phyloP scores from a whole-genome alignment of 2,888 invertebrate genomes.

The Diarsia rubi region DNA sequence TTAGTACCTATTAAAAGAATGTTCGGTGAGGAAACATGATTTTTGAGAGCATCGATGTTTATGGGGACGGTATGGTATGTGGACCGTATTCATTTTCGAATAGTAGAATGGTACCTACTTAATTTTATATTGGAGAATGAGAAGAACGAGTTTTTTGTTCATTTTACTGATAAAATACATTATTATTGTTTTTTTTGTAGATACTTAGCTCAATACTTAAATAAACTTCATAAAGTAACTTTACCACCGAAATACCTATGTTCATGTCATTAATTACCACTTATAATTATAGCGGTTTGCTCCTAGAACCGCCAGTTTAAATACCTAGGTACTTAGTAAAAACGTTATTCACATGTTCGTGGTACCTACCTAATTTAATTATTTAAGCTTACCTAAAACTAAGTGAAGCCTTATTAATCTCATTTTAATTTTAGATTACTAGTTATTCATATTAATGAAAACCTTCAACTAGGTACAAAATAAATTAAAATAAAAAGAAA shows the following conservation, averaged over 20 bases:
- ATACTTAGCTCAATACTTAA: no score
- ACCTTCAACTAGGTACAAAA: neutral
- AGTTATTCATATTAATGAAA: conserved; percentile 1
- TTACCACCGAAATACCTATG: no score
- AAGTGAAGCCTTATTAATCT: neutral
- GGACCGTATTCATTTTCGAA: neutral
- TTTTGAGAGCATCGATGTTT: conserved; percentile 45
- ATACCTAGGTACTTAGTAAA: conserved; percentile 1
- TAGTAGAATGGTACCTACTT: neutral
- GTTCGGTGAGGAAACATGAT: conserved; percentile 65
- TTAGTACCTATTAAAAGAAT: conserved; percentile 71
- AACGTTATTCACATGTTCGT: conserved; percentile 2
- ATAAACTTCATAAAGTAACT: no score
- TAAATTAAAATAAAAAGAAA: neutral
- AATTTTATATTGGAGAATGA: neutral
- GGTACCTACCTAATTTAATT: neutral
- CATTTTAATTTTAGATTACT: neutral
- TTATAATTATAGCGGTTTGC: neutral
- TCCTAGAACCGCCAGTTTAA: neutral
- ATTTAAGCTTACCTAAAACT: neutral
- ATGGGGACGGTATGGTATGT: conserved; percentile 2
- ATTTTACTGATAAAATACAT: neutral
- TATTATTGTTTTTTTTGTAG: neutral
- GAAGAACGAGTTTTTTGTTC: neutral
- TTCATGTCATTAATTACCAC: no score